Evolutionary conservation across 1,140 invertebrate species (phyloP).

Genomic region (Heliconius hewitsoni): DNA sequence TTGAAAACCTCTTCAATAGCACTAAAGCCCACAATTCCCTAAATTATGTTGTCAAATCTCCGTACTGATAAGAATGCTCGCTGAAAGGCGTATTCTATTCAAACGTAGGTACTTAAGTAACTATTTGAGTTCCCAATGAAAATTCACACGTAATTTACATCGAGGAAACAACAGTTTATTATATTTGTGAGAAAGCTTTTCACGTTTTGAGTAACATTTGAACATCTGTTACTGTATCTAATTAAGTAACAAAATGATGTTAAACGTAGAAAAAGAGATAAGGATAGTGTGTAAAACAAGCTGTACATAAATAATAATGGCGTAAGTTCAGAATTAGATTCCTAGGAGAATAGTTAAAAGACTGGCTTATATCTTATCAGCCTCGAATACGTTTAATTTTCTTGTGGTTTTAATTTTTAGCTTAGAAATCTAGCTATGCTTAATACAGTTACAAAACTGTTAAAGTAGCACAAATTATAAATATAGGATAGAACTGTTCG

Average conservation of each 20-base stretch:
- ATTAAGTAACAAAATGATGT: slow-evolving; percentile 12
- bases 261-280: not conserved
- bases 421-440: no score
- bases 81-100: slow-evolving; percentile 11
- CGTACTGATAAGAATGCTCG: slow-evolving; percentile 12
- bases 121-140: slow-evolving; percentile 27
- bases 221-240: slow-evolving; percentile 11
- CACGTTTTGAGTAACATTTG: slow-evolving; percentile 15
- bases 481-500: no score
- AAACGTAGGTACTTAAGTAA: not conserved
- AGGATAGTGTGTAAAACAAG: not conserved
- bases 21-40: slow-evolving; percentile 1
- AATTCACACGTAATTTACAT: slow-evolving; percentile 28
- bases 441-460: no score
- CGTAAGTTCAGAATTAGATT: no score
- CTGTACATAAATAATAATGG: no score
- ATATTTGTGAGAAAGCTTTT: slow-evolving; percentile 26
- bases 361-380: no score
- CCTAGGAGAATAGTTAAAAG: no score
- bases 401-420: no score
- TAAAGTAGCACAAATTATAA: no score
- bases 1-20: not conserved
- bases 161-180: slow-evolving; percentile 27
- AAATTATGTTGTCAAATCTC: not conserved
- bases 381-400: no score